Percentiles rank a stretch among this genome's conserved stretches.
These are phyloP conservation scores for Hanleya hanleyi DNA, from an alignment of 2,888 invertebrate species.

Conservation along the genomic window DNA sequence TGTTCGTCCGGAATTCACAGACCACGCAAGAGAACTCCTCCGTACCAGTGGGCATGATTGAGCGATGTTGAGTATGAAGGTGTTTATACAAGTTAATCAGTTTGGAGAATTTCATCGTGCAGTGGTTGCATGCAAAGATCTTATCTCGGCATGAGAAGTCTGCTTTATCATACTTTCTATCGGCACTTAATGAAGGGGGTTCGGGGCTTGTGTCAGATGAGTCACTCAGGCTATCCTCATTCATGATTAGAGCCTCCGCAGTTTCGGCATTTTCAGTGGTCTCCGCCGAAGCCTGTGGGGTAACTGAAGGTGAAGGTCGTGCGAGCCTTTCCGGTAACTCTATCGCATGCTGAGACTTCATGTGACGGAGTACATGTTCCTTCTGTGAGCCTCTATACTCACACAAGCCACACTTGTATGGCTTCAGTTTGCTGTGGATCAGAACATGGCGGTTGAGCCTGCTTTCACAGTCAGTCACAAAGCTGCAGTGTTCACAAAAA, in stretches of 20 bases:
- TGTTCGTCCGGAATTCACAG: conserved; percentile 66
- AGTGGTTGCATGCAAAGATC: conserved; percentile 70
- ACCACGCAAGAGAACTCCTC: conserved; percentile 66
- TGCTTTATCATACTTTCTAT: background rate
- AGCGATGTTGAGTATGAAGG: conserved; percentile 64
- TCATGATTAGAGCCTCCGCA: background rate
- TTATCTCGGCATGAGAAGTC: conserved; percentile 65
- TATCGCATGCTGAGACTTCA: conserved; percentile 64
- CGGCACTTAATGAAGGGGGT: background rate
- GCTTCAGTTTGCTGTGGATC: conserved; percentile 66
- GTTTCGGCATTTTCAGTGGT: background rate
- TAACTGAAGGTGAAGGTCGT: no score
- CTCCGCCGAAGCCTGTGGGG: background rate
- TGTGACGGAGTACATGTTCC: conserved; percentile 67
- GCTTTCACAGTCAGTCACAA: conserved; percentile 71
- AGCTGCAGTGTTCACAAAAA: conserved; percentile 69
- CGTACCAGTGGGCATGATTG: conserved; percentile 51
- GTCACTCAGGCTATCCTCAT: background rate
- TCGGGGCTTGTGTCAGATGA: background rate
- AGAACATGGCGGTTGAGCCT: conserved; percentile 66
- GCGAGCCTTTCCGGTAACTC: conserved; percentile 35
- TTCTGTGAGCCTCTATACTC: conserved; percentile 66
- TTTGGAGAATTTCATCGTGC: conserved; percentile 70
- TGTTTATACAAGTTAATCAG: conserved; percentile 71
- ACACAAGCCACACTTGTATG: conserved; percentile 68